Conservation (phyloP, 2,113 vertebrate genomes). For the Gorsachius goisagi region DNA sequence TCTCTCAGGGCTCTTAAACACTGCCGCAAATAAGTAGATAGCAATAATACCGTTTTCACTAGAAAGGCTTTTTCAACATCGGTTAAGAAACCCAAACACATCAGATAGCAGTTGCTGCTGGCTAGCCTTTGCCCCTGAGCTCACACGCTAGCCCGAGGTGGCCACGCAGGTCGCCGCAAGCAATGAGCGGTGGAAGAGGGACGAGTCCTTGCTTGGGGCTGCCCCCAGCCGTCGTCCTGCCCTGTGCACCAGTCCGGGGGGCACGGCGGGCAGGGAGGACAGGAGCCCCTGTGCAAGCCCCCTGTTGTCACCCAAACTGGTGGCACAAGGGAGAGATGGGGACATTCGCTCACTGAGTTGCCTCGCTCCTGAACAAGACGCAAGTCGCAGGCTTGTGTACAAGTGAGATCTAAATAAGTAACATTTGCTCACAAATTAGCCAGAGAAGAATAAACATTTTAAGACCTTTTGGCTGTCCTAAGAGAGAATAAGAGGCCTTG, state of each 20-base stretch:
- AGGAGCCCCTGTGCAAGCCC: background rate
- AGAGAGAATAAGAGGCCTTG: background rate
- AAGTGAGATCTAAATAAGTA: constrained; percentile 11
- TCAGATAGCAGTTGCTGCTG: background rate
- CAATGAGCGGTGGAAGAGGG: background rate
- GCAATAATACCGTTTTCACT: background rate
- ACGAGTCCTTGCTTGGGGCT: background rate
- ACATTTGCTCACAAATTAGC: constrained; percentile 14
- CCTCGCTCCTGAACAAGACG: background rate
- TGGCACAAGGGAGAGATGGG: background rate
- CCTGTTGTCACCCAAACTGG: background rate
- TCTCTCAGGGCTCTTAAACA: background rate
- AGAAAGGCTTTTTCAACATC: background rate
- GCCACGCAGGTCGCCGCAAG: fast-evolving
- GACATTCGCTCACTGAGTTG: background rate
- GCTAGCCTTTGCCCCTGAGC: background rate
- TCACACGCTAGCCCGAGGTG: fast-evolving
- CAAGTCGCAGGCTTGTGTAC: background rate
- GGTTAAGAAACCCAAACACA: background rate
- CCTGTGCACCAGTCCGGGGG: background rate
- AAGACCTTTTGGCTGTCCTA: constrained; percentile 10
- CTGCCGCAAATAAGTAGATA: background rate
- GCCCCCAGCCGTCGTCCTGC: background rate
- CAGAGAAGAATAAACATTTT: constrained; percentile 32
- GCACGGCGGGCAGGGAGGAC: background rate